These are phyloP conservation scores for Hydropotes inermis DNA, from an alignment of 2,113 vertebrate species.

Conservation along the genomic window DNA sequence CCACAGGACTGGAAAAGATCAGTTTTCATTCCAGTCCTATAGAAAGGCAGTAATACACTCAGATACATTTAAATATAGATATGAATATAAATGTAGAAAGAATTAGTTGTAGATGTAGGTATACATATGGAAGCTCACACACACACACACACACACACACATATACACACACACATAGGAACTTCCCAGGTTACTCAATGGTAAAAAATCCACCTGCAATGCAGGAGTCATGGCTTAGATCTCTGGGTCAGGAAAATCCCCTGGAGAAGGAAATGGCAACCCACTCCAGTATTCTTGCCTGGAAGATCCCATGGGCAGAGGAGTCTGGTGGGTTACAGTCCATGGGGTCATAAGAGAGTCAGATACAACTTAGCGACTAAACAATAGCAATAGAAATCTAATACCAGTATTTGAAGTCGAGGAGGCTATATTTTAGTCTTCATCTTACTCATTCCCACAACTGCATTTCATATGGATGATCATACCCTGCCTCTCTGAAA, in stretches of 20 bases:
- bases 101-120: no score
- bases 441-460: neutral
- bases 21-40: neutral
- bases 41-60: neutral
- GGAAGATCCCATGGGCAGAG: neutral
- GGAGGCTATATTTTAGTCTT: neutral
- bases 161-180: rapidly evolving
- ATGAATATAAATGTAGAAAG: neutral
- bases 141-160: neutral
- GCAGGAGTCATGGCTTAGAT: neutral
- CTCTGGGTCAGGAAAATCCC: neutral
- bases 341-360: neutral
- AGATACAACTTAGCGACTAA: neutral
- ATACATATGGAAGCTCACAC: neutral
- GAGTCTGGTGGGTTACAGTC: neutral
- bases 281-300: neutral
- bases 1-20: neutral
- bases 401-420: neutral
- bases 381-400: neutral
- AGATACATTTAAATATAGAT: neutral
- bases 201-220: neutral
- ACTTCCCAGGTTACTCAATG: neutral
- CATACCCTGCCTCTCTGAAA: neutral
- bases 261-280: neutral
- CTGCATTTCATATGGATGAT: neutral